Evolutionary conservation across 2,888 invertebrate species (phyloP), one percentile per base, ranked within the genome.

Genomic region (Scrobipalpa costella): DNA sequence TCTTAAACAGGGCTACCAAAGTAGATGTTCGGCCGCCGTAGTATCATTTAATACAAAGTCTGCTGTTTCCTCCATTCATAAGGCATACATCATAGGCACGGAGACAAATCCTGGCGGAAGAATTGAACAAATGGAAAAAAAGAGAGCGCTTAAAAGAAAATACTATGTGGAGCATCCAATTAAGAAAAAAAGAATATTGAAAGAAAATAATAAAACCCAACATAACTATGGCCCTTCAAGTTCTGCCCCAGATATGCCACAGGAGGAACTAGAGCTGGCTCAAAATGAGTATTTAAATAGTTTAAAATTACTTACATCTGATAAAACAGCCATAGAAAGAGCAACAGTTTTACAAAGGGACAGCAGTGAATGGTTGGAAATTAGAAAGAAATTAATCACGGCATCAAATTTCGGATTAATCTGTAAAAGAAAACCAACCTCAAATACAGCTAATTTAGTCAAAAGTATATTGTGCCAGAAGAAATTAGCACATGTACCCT

Each of bases 21-120:
- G 67, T 9, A 69, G 81, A 60, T 78, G 74, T 57, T 65, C 71
- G 8, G 76, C 75, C 15, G 75, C 82, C 7, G 76, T 71, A 8
- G 63, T 81, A 13, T 71, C 73, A 13, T 78, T 73, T 64, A 80
- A 80, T 36, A 64, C 38, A 0, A 55, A 69, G 64, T 34, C 58
- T 9, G 7, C 59, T 1, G 7, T 44, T 3, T 44, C 59, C 2
- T 11, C 9, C 2, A 1, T 58, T 2, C n/a, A 8, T n/a, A 57
- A 44, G 21, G 2, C 38, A 13, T 15, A 40, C 1, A 17, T 9
- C 2, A 38, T 1, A 38, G 38, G 7, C 9, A 38, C 38, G 11
- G 38, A 8, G 11, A 1, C 38, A 11, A 8, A 8, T 8, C 38
- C 38, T 9, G n/a, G 38, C 11, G 9, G 38, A 8, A 38, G 38